phyloP scores from a whole-genome alignment of 2,797 vertebrate genomes.

The Danionella dracula region DNA sequence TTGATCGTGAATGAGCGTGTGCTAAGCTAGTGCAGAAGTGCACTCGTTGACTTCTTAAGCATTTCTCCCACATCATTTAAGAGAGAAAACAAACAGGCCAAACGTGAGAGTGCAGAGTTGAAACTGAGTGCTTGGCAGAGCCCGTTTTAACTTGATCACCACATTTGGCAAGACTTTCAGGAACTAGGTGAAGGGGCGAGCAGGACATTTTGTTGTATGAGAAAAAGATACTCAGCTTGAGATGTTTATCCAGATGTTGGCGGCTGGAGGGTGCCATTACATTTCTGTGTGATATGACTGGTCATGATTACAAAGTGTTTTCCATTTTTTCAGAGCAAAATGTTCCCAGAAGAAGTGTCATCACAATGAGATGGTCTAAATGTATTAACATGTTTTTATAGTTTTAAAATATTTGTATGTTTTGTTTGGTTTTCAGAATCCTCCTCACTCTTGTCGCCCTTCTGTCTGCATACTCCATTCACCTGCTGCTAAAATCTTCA shows the following conservation, averaged over 20 bases:
- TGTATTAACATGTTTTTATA: no score
- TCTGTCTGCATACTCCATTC: conserved; percentile 95
- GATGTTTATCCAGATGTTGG: conserved; percentile 45
- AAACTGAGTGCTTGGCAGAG: conserved; percentile 50
- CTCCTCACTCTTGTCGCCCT: conserved; percentile 86
- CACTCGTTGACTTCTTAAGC: conserved; percentile 51
- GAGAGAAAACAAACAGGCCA: conserved; percentile 21
- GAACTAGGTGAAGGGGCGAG: neutral
- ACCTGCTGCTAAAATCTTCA: conserved; percentile 91
- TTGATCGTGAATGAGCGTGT: neutral
- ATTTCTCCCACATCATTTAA: conserved; percentile 42
- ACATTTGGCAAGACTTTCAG: conserved; percentile 22
- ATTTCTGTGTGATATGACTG: conserved; percentile 14
- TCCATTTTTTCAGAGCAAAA: no score
- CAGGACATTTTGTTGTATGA: neutral
- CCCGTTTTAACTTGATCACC: conserved; percentile 10
- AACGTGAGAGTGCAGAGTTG: conserved; percentile 56
- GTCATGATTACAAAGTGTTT: conserved; percentile 8
- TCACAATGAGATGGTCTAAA: no score
- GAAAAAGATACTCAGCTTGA: conserved; percentile 12
- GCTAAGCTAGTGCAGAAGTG: conserved; percentile 52
- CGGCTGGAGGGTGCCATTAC: conserved; percentile 30
- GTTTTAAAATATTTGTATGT: neutral
- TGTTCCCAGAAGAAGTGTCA: no score
- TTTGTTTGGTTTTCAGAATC: conserved; percentile 63